These are phyloP conservation scores for Dynastes hyllus DNA, from an alignment of 2,888 invertebrate genomes.

Conservation along the genomic window DNA sequence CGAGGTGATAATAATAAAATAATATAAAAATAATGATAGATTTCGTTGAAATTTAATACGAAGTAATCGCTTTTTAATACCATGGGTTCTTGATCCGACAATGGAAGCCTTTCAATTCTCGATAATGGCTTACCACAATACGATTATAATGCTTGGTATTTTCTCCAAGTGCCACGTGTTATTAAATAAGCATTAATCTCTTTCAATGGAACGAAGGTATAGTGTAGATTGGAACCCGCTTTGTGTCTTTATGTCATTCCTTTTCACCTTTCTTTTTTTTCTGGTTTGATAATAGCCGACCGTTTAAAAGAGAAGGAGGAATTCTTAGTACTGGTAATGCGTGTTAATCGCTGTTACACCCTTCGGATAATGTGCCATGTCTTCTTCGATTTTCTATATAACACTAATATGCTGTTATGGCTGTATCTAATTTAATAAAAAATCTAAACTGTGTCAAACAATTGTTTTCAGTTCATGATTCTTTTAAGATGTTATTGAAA, in stretches of 20 bases:
- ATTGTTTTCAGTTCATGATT: no score
- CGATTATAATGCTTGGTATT: background rate
- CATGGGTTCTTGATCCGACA: background rate
- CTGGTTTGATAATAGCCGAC: background rate
- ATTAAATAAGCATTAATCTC: conserved; percentile 26
- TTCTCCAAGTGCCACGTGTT: background rate
- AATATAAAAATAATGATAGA: conserved; percentile 6
- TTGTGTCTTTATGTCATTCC: background rate
- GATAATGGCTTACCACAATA: background rate
- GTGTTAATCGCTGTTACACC: no score
- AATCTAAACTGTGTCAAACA: no score
- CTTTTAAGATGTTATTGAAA: no score
- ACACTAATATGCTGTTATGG: no score
- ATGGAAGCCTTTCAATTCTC: background rate
- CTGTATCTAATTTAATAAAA: no score
- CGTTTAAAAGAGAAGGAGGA: background rate
- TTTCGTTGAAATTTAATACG: conserved; percentile 5
- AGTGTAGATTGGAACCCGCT: background rate
- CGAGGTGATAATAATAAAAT: background rate
- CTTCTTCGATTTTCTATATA: no score
- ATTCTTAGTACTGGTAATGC: no score
- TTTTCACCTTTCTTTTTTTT: background rate
- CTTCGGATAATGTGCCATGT: no score
- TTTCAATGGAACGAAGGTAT: background rate
- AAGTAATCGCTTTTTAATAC: conserved; percentile 19